A percentile compares a stretch with the other conserved stretches of the same genome.
phyloP scores from a whole-genome alignment of 2,888 invertebrate genomes.

The Brenthis daphne region DNA sequence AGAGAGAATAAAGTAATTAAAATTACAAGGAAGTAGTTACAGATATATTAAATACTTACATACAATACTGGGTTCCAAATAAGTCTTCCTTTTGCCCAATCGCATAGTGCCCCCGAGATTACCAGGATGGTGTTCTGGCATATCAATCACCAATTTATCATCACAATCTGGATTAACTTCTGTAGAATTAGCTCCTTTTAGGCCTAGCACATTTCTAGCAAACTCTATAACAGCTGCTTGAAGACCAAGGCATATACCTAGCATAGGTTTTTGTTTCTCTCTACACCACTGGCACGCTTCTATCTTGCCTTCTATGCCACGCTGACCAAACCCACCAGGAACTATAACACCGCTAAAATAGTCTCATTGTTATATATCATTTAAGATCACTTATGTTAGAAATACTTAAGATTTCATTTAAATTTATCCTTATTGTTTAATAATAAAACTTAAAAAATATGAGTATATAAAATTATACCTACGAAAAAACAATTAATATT shows the following conservation, averaged over 20 bases:
- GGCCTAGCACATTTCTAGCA: slow-evolving; percentile 90
- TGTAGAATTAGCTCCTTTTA: slow-evolving; percentile 91
- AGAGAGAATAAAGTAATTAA: not conserved
- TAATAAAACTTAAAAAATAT: too few species aligned
- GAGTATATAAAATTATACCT: too few species aligned
- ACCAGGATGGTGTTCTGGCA: slow-evolving; percentile 98
- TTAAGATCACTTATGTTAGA: slow-evolving; percentile 5
- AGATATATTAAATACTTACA: slow-evolving; percentile 72
- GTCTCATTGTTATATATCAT: slow-evolving; percentile 2
- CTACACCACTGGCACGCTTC: slow-evolving; percentile 96
- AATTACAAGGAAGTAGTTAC: not conserved
- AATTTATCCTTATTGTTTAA: too few species aligned
- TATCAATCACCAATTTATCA: slow-evolving; percentile 95
- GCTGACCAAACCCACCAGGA: slow-evolving; percentile 98
- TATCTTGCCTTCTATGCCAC: slow-evolving; percentile 98
- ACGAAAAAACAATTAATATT: too few species aligned
- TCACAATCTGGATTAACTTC: slow-evolving; percentile 90
- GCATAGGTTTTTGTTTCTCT: slow-evolving; percentile 92
- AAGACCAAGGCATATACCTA: slow-evolving; percentile 98
- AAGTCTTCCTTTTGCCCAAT: slow-evolving; percentile 94
- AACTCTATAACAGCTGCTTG: slow-evolving; percentile 99
- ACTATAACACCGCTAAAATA: slow-evolving; percentile 92
- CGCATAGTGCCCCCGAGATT: slow-evolving; percentile 99
- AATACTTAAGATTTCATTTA: too few species aligned
- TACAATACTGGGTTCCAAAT: slow-evolving; percentile 86